A percentile compares a stretch with the other conserved stretches of the same genome.
phyloP scores from a whole-genome alignment of 2,113 vertebrate species.

The Bufo bufo region DNA sequence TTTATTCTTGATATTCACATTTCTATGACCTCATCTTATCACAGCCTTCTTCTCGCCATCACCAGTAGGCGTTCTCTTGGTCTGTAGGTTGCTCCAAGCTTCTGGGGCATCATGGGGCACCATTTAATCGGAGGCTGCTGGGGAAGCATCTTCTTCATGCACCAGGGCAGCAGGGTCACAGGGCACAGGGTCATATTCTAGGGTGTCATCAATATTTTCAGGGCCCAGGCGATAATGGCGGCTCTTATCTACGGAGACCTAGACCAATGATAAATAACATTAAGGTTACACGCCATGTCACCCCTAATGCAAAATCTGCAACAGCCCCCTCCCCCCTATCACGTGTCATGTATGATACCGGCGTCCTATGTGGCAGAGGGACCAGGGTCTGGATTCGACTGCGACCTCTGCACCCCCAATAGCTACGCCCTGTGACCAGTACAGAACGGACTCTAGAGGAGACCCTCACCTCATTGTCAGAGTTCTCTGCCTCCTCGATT shows the following conservation, averaged over 20 bases:
- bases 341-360: too few relatives aligned
- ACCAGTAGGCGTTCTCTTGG: neutral
- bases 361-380: too few relatives aligned
- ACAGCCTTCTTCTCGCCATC: too few relatives aligned
- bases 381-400: too few relatives aligned
- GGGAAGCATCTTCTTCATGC: neutral
- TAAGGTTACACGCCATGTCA: neutral
- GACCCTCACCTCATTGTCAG: slow-evolving; percentile 3
- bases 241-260: slow-evolving; percentile 48
- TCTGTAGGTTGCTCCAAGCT: neutral
- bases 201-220: slow-evolving; percentile 18
- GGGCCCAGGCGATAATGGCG: slow-evolving; percentile 5
- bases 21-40: too few relatives aligned
- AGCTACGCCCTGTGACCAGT: too few relatives aligned
- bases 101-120: neutral
- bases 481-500: neutral
- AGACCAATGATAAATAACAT: neutral
- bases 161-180: neutral
- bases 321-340: too few relatives aligned
- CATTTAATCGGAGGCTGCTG: neutral
- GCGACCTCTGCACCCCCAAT: too few relatives aligned
- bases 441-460: neutral
- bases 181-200: neutral
- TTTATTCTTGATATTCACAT: too few relatives aligned
- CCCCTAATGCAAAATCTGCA: too few relatives aligned